Evolutionary conservation across 2,113 vertebrate species (phyloP), one percentile per base, ranked within the genome.

Genomic region (Australoheros scitulus): DNA sequence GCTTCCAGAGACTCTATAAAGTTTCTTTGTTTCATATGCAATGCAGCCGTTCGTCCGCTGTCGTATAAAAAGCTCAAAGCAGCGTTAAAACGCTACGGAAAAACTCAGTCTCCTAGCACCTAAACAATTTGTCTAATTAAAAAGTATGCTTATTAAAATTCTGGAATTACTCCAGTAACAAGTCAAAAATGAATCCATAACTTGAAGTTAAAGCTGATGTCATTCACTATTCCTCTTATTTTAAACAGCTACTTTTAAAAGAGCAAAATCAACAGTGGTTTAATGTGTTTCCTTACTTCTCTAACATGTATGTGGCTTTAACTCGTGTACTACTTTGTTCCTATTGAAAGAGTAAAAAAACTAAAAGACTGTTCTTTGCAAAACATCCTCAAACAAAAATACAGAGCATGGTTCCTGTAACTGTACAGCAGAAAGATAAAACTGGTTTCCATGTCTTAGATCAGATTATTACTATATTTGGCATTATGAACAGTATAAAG

Each of bases 21-120:
- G 76, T 84, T 80, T 82, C 64, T 80, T 89, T 91, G 82, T 88
- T 86, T 84, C 43, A 15, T 60, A 60, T 24, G 7, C 74, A 76
- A 79, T 70, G 38, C 61, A 88, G 65, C 60, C 9, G 60, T 61
- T 68, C 29, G 34, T 63, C 64, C 17, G 55, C 59, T 61, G 3
- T 56, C 52, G 34, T 38, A 14, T 34, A 38, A 74, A 76, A 80
- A 81, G 43, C 14, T n/a, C 18, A 14, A 11, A 52, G n/a, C 29
- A 43, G 26, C 36, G 2, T 29, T 60, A 43, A 61, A 63, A 0
- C 1, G 9, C 13, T 9, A 3, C 2, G 17, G 4, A 52, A 57
- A 74, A 83, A 58, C 34, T 70, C 2, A 43, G 24, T 36, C 59
- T 79, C 41, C 74, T 38, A 29, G 47, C 82, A 58, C 70, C 63